Base-by-base conservation (phyloP, 2,888 invertebrate genomes). In the Lasioglossum oenotherae region DNA sequence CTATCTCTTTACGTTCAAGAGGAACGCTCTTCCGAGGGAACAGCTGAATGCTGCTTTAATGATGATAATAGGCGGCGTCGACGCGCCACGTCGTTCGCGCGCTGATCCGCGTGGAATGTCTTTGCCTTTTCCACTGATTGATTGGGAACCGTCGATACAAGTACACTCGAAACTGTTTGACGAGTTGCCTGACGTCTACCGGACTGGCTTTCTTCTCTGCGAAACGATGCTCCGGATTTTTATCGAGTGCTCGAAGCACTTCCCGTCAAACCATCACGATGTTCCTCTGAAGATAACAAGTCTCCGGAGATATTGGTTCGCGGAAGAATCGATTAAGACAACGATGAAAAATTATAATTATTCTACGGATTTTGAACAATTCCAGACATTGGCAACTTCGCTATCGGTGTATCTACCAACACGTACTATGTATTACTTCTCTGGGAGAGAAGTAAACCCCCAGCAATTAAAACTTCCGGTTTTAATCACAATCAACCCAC, bases 1-100 rank as follows among this genome's bases (percentile, higher is more conserved):
- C 67, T 69, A 38, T 69, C 69, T 41, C 74, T 82, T n/a, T 6
- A 27, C 71, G 27, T 57, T 69, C 64, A 53, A 44, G 71, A 38
- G 57, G 77, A 3, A 35, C 19, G 10, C 60, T 60, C 60, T 19
- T 67, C 19, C 31, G 6, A 60, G 27, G 14, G 12, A 53, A 53
- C 27, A 27, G 60, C 27, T 60, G 60, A 60, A 60, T 27, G 60
- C 60, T 27, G 67, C 8, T 35, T 67, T 31, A 67, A 67, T 67
- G 31, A 67, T 19, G 67, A 67, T 67, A 67, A 67, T 35, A 35
- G 60, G 67, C 67, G 35, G 67, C 35, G 67, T 35, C 67, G 35
- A 2, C 67, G 67, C 67, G 35, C 8, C 67, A 4, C 31, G 35
- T 60, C 14, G 60, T 27, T n/a, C 27, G 4, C 60, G 60, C 60